These are phyloP conservation scores for Trichomalopsis sarcophagae DNA, from an alignment of 1,140 invertebrate species.

Conservation along the genomic window DNA sequence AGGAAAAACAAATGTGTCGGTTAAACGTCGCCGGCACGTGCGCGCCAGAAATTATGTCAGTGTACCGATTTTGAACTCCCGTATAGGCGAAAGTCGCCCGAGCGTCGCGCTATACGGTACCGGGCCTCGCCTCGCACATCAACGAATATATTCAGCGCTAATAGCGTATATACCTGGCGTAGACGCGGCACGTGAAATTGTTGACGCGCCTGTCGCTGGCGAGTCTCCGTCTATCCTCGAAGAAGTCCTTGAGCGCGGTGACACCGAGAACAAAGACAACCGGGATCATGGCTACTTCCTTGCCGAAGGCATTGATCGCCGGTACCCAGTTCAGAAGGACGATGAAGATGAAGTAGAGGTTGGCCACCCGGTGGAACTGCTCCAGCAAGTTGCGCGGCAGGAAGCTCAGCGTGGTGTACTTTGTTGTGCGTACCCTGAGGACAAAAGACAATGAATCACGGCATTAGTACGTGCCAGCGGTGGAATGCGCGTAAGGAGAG, in stretches of 20 bases:
- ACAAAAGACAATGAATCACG: background rate
- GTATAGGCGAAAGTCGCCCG: background rate
- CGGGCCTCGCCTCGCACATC: background rate
- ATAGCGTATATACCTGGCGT: constrained; percentile 81
- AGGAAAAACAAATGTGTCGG: background rate
- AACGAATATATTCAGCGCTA: background rate
- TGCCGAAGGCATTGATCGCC: constrained; percentile 94
- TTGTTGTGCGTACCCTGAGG: constrained; percentile 91
- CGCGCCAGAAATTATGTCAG: background rate
- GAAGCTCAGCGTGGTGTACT: constrained; percentile 96
- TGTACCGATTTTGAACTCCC: background rate
- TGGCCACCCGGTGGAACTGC: constrained; percentile 98
- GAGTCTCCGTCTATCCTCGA: constrained; percentile 94
- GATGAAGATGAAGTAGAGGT: constrained; percentile 98
- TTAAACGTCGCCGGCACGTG: background rate
- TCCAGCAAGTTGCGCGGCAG: constrained; percentile 97
- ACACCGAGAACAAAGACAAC: constrained; percentile 95
- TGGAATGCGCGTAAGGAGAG: too few relatives aligned
- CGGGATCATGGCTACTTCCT: constrained; percentile 96
- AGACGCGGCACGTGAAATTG: constrained; percentile 92
- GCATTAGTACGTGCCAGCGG: too few relatives aligned
- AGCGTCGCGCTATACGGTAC: too few relatives aligned
- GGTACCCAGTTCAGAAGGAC: constrained; percentile 97
- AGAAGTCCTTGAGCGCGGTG: constrained; percentile 97
- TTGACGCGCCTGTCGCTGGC: constrained; percentile 95